These are phyloP conservation scores for Palythoa grandis DNA, from an alignment of 92 coral and sea anemone species.

Conservation along the genomic window DNA sequence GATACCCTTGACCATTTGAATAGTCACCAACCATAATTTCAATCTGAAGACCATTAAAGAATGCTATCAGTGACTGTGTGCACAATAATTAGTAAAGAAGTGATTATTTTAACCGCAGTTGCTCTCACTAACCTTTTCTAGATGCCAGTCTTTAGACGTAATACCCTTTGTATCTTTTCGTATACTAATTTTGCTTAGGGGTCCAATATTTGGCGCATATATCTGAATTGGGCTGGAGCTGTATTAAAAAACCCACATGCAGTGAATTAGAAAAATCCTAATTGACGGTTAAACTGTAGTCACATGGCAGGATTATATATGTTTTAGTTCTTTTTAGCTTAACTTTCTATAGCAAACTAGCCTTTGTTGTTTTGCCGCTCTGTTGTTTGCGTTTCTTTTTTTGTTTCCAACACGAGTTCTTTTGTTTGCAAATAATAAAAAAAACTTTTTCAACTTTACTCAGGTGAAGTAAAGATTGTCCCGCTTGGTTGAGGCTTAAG, in stretches of 20 bases:
- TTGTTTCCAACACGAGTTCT: too few species aligned
- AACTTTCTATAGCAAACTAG: too few species aligned
- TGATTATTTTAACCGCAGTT: not conserved
- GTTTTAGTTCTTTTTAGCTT: too few species aligned
- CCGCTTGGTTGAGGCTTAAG: too few species aligned
- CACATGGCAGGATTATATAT: too few species aligned
- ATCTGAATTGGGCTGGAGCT: constrained; percentile 64
- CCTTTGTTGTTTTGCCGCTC: too few species aligned
- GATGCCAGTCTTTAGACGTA: constrained; percentile 65
- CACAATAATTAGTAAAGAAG: not conserved
- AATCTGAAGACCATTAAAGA: constrained; percentile 32
- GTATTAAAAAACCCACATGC: not conserved
- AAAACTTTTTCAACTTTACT: too few species aligned
- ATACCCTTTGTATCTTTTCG: constrained; percentile 71
- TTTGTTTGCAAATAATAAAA: too few species aligned
- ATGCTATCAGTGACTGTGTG: not conserved
- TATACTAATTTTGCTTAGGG: constrained; percentile 59
- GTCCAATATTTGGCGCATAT: constrained; percentile 67
- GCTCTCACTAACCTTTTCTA: constrained; percentile 65
- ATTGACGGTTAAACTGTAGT: too few species aligned
- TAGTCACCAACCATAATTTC: constrained; percentile 68
- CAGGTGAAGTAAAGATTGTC: too few species aligned
- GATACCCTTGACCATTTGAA: constrained; percentile 64
- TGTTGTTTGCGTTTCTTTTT: too few species aligned
- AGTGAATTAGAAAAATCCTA: not conserved